Percentiles rank a stretch among this genome's conserved stretches.
Conservation (phyloP, 2,888 invertebrate genomes). For the Harpalus rubripes region DNA sequence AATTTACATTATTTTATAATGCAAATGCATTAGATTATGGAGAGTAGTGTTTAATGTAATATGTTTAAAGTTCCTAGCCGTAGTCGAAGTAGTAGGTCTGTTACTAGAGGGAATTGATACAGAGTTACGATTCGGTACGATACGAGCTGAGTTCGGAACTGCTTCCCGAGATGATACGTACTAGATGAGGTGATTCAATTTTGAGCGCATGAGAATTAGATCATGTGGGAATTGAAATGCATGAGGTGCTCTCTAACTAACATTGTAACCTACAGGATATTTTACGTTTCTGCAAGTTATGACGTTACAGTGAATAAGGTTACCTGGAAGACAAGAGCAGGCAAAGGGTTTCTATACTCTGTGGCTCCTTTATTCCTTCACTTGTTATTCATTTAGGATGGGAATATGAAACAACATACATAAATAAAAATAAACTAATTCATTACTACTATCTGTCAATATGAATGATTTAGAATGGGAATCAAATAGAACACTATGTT, state of each 20-base stretch:
- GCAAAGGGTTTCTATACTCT: neutral
- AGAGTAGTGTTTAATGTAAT: conserved; percentile 1
- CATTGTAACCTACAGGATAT: conserved; percentile 28
- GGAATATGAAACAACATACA: neutral
- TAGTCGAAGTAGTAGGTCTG: neutral
- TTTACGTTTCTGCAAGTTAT: conserved; percentile 19
- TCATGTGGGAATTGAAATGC: conserved; percentile 50
- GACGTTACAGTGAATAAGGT: conserved; percentile 28
- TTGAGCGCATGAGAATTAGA: conserved; percentile 50
- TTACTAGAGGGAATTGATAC: conserved; percentile 25
- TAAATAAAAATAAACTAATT: too few species aligned
- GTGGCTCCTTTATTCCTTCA: neutral
- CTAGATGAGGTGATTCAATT: conserved; percentile 41
- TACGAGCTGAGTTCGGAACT: conserved; percentile 15
- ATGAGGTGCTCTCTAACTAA: conserved; percentile 37
- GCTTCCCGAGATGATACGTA: conserved; percentile 33
- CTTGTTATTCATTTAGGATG: neutral
- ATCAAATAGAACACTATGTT: too few species aligned
- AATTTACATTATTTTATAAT: conserved; percentile 18
- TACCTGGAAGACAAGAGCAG: conserved; percentile 1
- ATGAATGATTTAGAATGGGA: too few species aligned
- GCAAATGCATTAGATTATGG: conserved; percentile 20
- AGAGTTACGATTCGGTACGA: conserved; percentile 27
- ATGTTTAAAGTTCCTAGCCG: conserved; percentile 16
- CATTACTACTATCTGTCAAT: too few species aligned